phyloP scores from a whole-genome alignment of 2,888 invertebrate genomes.

The Iphiclides podalirius region DNA sequence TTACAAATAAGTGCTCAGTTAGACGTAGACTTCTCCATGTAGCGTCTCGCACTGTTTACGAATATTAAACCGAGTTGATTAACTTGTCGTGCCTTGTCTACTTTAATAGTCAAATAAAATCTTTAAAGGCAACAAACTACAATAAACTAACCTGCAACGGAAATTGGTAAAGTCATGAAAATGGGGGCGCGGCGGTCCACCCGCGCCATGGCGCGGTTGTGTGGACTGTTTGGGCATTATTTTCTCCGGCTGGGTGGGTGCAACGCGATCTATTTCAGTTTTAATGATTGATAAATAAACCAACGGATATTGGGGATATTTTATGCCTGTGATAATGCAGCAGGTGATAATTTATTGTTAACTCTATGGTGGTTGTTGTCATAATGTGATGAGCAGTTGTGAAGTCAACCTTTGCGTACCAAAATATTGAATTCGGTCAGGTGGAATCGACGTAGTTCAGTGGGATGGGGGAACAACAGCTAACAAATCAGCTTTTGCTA shows the following conservation, averaged over 20 bases:
- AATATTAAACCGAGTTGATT: too few relatives aligned
- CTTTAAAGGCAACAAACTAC: conserved; percentile 26
- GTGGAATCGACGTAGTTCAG: too few relatives aligned
- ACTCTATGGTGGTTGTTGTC: conserved; percentile 10
- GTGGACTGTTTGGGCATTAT: conserved; percentile 31
- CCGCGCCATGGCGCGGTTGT: conserved; percentile 31
- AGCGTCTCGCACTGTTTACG: too few relatives aligned
- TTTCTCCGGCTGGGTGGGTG: conserved; percentile 21
- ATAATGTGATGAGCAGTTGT: too few relatives aligned
- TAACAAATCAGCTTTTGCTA: too few relatives aligned
- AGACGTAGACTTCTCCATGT: too few relatives aligned
- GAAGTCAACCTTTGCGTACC: too few relatives aligned
- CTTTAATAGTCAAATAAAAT: conserved; percentile 22
- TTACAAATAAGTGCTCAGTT: too few relatives aligned
- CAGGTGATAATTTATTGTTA: conserved; percentile 1
- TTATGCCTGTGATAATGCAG: conserved; percentile 35
- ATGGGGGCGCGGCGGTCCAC: too few relatives aligned
- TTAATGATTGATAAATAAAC: conserved; percentile 58
- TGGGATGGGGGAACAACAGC: too few relatives aligned
- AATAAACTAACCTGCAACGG: conserved; percentile 37
- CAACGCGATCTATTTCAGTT: conserved; percentile 46
- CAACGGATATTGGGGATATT: conserved; percentile 36
- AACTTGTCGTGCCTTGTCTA: conserved; percentile 17
- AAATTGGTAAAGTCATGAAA: conserved; percentile 39
- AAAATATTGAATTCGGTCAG: too few relatives aligned